These are phyloP conservation scores for Magallana nippona DNA, from an alignment of 2,888 invertebrate genomes.

Conservation along the genomic window DNA sequence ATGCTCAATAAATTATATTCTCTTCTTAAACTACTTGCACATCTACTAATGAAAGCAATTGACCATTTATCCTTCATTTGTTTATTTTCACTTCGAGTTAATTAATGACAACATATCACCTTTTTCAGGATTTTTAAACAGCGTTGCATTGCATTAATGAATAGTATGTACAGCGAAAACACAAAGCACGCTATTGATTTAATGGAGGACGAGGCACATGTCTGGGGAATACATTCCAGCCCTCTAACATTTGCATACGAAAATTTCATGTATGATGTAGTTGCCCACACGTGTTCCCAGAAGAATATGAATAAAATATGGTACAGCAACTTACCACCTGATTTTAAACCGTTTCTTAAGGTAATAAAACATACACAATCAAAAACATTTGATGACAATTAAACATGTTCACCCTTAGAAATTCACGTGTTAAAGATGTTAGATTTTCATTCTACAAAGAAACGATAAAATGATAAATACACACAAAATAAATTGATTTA, in stretches of 20 bases:
- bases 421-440: too few relatives aligned
- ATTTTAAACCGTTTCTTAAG: neutral
- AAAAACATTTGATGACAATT: too few relatives aligned
- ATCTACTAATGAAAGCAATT: too few relatives aligned
- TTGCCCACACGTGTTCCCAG: constrained; percentile 41
- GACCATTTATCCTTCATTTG: too few relatives aligned
- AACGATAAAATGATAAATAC: too few relatives aligned
- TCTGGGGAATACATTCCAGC: constrained; percentile 35
- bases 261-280: constrained; percentile 33
- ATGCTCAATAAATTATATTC: too few relatives aligned
- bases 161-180: constrained; percentile 25
- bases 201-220: neutral
- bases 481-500: too few relatives aligned
- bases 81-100: too few relatives aligned
- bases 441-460: too few relatives aligned
- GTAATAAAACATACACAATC: neutral
- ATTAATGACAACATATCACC: too few relatives aligned
- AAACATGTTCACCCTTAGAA: too few relatives aligned
- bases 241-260: constrained; percentile 38
- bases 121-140: constrained; percentile 28
- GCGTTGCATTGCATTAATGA: constrained; percentile 1
- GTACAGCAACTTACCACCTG: constrained; percentile 34
- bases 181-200: constrained; percentile 27
- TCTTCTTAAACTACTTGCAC: too few relatives aligned
- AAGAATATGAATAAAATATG: constrained; percentile 38